Conservation (phyloP, 1,140 invertebrate species). For the Cotesia vestalis region DNA sequence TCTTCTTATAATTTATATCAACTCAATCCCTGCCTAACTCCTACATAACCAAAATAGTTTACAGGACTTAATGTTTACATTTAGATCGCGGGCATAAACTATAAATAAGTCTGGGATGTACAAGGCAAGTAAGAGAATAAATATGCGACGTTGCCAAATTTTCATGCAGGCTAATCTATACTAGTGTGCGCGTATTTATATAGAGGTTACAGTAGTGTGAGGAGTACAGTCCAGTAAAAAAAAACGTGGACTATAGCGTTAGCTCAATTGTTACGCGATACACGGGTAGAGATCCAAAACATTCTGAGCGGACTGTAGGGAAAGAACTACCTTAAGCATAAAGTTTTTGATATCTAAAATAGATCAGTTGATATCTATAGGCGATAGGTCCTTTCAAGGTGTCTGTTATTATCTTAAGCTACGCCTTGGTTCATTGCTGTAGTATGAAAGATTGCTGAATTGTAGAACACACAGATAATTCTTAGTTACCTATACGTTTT, state of each 20-base stretch:
- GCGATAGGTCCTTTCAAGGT: too few species aligned
- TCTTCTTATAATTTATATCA: too few species aligned
- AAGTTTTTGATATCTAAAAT: too few species aligned
- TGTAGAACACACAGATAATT: too few species aligned
- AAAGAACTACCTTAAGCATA: slow-evolving; percentile 11
- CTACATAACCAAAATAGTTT: background rate
- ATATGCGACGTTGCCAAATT: slow-evolving; percentile 23
- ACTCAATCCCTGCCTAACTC: too few species aligned
- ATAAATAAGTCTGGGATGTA: background rate
- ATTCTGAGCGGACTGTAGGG: background rate
- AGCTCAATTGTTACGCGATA: background rate
- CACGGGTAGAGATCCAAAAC: background rate
- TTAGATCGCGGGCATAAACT: too few species aligned
- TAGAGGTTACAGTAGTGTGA: slow-evolving; percentile 7
- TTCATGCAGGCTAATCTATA: slow-evolving; percentile 8
- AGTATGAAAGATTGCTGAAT: too few species aligned
- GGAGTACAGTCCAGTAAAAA: background rate
- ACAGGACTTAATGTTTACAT: background rate
- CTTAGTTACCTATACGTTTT: too few species aligned
- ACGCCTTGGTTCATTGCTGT: too few species aligned
- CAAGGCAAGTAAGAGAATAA: background rate
- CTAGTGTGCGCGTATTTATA: background rate
- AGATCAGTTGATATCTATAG: too few species aligned
- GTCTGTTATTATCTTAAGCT: too few species aligned
- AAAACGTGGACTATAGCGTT: background rate